Evolutionary conservation across 2,797 vertebrate genomes (phyloP), one percentile per base, ranked within the genome.

Genomic region (Phalloptychus januarius): DNA sequence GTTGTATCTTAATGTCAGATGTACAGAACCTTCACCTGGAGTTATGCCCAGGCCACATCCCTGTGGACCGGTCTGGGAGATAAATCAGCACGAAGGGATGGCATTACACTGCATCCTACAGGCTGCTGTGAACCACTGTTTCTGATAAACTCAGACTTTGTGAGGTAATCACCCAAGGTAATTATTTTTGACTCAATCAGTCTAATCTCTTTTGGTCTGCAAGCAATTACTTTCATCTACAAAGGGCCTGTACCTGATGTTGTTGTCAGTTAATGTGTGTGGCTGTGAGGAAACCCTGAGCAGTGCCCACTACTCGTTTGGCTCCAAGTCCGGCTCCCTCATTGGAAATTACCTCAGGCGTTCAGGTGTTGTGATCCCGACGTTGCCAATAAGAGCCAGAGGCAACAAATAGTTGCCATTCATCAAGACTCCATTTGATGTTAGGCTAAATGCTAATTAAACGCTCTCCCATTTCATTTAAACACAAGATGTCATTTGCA

Each of bases 121-220:
- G 48, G 36, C 50, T 54, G 48, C n/a, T 38, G 36, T 73, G 33
- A 38, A 44, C 25, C 40, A 28, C 40, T 1, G 12, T 52, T 73
- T 73, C 48, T 25, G 48, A 52, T 73, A 54, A 54, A 38, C 48
- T 54, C 52, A 6, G 48, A 73, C 71, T 72, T 72, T 40, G 33
- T 25, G 46, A 73, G 23, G 16, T n/a, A 73, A 54, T 73, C 48
- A 73, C 20, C 48, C 48, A 36, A 54, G 48, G 33, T 73, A 40
- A 40, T 73, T 73, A 52, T 73, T 25, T 73, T 73, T 54, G 48
- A 73, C 71, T 54, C 48, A 73, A 52, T 52, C 71, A 52, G 20
- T 40, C 33, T 73, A 52, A 36, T 73, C 33, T 40, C 33, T 54
- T 40, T 54, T 73, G 33, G 48, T 73, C 36, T 40, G 20, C 23